Conservation (phyloP, 2,797 vertebrate genomes). For the Periophthalmus magnuspinnatus region DNA sequence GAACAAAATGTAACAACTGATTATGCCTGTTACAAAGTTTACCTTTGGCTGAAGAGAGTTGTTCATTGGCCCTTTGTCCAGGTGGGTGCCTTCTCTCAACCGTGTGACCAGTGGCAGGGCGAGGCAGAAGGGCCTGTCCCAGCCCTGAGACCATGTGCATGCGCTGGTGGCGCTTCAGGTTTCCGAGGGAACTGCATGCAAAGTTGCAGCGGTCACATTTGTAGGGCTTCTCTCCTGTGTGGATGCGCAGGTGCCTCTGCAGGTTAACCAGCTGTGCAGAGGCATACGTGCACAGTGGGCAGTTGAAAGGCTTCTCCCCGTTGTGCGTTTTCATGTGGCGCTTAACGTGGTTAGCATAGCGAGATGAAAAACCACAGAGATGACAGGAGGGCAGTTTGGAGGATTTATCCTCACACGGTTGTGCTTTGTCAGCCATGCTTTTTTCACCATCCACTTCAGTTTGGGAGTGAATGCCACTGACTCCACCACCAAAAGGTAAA, state of each 20-base stretch:
- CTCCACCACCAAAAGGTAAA: constrained; percentile 52
- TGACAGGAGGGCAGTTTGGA: constrained; percentile 89
- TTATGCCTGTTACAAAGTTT: not conserved
- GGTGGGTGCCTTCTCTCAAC: constrained; percentile 49
- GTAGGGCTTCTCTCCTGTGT: constrained; percentile 97
- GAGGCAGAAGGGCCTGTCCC: constrained; percentile 22
- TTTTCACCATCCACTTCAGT: constrained; percentile 40
- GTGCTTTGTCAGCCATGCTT: constrained; percentile 39
- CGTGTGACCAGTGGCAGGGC: constrained; percentile 37
- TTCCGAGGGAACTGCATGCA: constrained; percentile 96
- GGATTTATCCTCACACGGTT: constrained; percentile 56
- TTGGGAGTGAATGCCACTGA: constrained; percentile 51
- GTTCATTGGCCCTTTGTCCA: constrained; percentile 53
- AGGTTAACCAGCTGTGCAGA: constrained; percentile 97
- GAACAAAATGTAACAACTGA: not conserved
- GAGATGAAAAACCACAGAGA: constrained; percentile 93
- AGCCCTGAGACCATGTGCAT: constrained; percentile 80
- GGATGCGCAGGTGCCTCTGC: constrained; percentile 92
- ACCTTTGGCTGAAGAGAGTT: constrained; percentile 63
- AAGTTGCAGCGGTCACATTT: constrained; percentile 90
- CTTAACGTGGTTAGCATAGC: constrained; percentile 97
- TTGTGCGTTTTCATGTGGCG: constrained; percentile 99
- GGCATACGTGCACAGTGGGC: constrained; percentile 92
- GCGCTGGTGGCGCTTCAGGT: constrained; percentile 94
- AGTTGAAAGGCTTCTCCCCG: constrained; percentile 95